These are phyloP conservation scores for Musca domestica DNA, from an alignment of 1,140 invertebrate genomes.

Conservation along the genomic window DNA sequence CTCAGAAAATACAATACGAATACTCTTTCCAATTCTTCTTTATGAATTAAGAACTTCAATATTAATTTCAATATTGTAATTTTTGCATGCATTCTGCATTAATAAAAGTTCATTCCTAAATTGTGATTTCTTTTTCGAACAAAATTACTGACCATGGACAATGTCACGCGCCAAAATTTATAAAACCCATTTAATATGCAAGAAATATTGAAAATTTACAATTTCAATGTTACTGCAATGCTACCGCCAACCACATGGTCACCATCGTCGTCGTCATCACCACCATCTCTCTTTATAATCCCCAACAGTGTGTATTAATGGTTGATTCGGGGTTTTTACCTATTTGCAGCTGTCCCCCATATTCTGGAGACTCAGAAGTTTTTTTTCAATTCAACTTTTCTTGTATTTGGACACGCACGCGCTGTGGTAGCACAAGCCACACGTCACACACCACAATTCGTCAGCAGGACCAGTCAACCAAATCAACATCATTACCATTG, in stretches of 20 bases:
- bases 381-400: neutral
- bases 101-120: too few relatives aligned
- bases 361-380: neutral
- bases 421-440: slow-evolving; percentile 15
- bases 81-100: too few relatives aligned
- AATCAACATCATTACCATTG: neutral
- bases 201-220: slow-evolving; percentile 9
- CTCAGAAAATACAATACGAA: slow-evolving; percentile 1
- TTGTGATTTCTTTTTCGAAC: too few relatives aligned
- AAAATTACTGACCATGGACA: slow-evolving; percentile 16
- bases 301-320: neutral
- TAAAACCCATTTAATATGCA: slow-evolving; percentile 12
- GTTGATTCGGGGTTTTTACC: slow-evolving; percentile 2
- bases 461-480: neutral
- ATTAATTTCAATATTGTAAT: neutral
- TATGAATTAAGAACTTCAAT: neutral
- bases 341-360: slow-evolving; percentile 25
- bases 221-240: slow-evolving; percentile 2
- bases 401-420: slow-evolving; percentile 18
- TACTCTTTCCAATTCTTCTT: neutral
- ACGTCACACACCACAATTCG: neutral
- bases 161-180: neutral
- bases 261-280: too few relatives aligned
- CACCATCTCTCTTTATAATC: too few relatives aligned
- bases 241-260: too few relatives aligned